Evolutionary conservation across 2,113 vertebrate species (phyloP).

Genomic region (Prochilodus magdalenae): DNA sequence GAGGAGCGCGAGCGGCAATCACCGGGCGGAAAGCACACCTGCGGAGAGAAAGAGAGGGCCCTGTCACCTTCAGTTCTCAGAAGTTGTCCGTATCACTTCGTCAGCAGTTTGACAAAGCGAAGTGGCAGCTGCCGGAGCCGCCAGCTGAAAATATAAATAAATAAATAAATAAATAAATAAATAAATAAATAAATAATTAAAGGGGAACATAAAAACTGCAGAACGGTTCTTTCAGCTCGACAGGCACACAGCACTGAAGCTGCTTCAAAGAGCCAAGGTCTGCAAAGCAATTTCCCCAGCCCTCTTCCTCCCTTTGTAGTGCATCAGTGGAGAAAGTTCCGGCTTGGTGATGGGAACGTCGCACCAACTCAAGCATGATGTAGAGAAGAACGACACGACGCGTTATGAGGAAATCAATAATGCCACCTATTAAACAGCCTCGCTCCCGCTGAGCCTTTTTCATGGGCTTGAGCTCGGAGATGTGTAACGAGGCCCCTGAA

Average conservation of each 20-base stretch:
- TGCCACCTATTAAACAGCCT: background rate
- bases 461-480: background rate
- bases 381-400: background rate
- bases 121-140: background rate
- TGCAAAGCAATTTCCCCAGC: background rate
- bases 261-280: background rate
- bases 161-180: too few relatives aligned
- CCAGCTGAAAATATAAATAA: too few relatives aligned
- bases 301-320: too few relatives aligned
- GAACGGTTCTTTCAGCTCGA: too few relatives aligned
- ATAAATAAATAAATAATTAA: too few relatives aligned
- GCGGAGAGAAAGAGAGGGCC: background rate
- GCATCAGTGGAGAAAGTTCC: too few relatives aligned
- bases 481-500: background rate
- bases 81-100: conserved; percentile 12
- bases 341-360: background rate
- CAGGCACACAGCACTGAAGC: background rate
- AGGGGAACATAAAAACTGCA: too few relatives aligned
- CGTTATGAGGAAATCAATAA: conserved; percentile 11
- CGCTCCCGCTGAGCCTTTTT: too few relatives aligned
- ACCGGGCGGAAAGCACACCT: too few relatives aligned
- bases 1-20: too few relatives aligned
- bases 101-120: conserved; percentile 31
- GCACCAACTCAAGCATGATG: background rate
- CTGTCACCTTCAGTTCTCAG: background rate